phyloP scores from a whole-genome alignment of 2,797 vertebrate genomes.

The Enteromius paludinosus region DNA sequence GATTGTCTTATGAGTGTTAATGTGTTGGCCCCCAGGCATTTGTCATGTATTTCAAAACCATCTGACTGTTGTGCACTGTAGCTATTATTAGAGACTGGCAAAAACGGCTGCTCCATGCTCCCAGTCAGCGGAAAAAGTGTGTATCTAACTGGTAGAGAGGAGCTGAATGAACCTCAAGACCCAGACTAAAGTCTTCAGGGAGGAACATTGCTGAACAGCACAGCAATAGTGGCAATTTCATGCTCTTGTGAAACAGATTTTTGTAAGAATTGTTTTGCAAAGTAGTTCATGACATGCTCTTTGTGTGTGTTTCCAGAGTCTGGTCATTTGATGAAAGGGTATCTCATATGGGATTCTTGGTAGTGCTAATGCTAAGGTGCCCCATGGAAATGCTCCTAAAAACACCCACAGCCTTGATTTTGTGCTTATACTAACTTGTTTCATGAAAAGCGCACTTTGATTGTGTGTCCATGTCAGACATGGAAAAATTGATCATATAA shows the following conservation, averaged over 20 bases:
- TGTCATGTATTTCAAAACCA: slow-evolving; percentile 79
- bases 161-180: slow-evolving; percentile 27
- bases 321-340: slow-evolving; percentile 6
- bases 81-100: slow-evolving; percentile 80
- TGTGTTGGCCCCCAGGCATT: slow-evolving; percentile 62
- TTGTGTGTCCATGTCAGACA: neutral
- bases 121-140: slow-evolving; percentile 55
- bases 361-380: neutral
- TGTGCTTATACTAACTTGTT: slow-evolving; percentile 13
- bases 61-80: slow-evolving; percentile 74
- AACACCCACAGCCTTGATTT: neutral
- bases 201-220: slow-evolving; percentile 14
- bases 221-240: slow-evolving; percentile 16
- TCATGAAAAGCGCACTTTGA: neutral
- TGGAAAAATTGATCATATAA: neutral
- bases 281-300: slow-evolving; percentile 23
- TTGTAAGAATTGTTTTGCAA: slow-evolving; percentile 26
- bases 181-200: slow-evolving; percentile 13
- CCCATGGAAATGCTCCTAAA: neutral
- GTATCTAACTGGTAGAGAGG: slow-evolving; percentile 7
- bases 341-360: slow-evolving; percentile 8
- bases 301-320: slow-evolving; percentile 5
- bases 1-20: slow-evolving; percentile 69
- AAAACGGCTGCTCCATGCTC: slow-evolving; percentile 74
- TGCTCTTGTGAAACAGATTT: slow-evolving; percentile 24